Evolutionary conservation across 2,113 vertebrate genomes (phyloP).

Genomic region (Saguinus midas): DNA sequence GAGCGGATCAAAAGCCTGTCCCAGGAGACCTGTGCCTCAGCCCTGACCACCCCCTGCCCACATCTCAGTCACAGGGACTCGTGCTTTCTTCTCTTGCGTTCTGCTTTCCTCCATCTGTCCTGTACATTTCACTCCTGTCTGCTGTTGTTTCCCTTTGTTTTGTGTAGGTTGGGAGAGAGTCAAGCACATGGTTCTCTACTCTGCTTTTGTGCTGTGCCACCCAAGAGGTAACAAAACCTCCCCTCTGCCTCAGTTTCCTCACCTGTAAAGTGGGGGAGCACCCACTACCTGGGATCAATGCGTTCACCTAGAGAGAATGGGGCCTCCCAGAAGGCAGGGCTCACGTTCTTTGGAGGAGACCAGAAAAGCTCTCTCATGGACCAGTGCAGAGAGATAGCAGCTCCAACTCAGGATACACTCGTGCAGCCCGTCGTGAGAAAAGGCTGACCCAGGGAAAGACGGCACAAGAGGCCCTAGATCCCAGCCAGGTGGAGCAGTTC

Average conservation of each 20-base stretch:
- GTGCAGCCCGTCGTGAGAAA: background rate
- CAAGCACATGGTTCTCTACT: background rate
- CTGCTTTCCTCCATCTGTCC: background rate
- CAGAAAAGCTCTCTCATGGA: background rate
- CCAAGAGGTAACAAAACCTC: background rate
- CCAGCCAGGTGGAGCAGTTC: background rate
- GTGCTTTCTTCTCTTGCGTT: background rate
- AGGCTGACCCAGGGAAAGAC: accelerated
- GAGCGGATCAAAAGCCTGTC: background rate
- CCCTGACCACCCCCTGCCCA: background rate
- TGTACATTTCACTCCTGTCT: background rate
- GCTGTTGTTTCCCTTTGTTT: conserved; percentile 1
- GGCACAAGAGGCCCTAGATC: background rate
- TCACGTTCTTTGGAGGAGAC: accelerated
- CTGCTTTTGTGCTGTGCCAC: background rate
- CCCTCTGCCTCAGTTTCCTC: background rate
- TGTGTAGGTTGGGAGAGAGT: background rate
- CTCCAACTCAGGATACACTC: accelerated
- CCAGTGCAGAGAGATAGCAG: background rate
- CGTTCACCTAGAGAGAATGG: background rate
- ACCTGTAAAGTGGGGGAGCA: background rate
- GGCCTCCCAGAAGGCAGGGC: background rate
- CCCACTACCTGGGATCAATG: background rate
- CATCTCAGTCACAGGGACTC: background rate
- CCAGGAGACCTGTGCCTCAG: background rate